Conservation (phyloP, 2,888 invertebrate species). For the Stramonita haemastoma region DNA sequence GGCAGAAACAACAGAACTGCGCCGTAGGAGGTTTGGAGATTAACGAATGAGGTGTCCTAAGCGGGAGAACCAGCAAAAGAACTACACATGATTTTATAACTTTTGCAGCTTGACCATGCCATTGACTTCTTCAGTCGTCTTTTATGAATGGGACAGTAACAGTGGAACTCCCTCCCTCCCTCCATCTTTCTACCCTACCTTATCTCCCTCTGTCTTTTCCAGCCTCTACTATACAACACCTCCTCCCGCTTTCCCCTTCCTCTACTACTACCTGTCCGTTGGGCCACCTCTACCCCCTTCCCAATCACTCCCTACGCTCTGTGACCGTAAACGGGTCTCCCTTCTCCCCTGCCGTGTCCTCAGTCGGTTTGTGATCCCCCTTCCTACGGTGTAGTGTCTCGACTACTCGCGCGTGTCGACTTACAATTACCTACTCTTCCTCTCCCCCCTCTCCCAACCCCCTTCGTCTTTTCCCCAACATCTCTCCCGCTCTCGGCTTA, state of each 20-base stretch:
- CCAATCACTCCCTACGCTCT: background rate
- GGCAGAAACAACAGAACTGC: no score
- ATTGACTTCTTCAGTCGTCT: background rate
- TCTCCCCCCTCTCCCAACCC: background rate
- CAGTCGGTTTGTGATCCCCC: background rate
- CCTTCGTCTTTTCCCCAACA: background rate
- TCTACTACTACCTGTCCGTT: background rate
- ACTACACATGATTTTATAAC: no score
- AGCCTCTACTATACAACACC: background rate
- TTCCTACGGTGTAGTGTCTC: conserved; percentile 15
- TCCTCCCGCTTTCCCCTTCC: background rate
- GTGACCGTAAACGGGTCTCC: background rate
- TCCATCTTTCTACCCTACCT: no score
- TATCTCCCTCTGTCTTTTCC: background rate
- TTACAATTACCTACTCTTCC: conserved; percentile 3
- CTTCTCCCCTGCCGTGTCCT: background rate
- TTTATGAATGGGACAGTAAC: background rate
- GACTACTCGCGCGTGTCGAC: conserved; percentile 27
- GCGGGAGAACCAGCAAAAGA: no score
- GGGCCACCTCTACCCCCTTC: background rate
- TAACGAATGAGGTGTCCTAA: no score
- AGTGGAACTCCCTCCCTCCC: no score
- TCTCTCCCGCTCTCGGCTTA: background rate
- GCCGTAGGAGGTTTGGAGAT: no score
- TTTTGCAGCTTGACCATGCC: no score